Evolutionary conservation across 2,797 vertebrate genomes (phyloP).

Genomic region (Ibycter americanus): DNA sequence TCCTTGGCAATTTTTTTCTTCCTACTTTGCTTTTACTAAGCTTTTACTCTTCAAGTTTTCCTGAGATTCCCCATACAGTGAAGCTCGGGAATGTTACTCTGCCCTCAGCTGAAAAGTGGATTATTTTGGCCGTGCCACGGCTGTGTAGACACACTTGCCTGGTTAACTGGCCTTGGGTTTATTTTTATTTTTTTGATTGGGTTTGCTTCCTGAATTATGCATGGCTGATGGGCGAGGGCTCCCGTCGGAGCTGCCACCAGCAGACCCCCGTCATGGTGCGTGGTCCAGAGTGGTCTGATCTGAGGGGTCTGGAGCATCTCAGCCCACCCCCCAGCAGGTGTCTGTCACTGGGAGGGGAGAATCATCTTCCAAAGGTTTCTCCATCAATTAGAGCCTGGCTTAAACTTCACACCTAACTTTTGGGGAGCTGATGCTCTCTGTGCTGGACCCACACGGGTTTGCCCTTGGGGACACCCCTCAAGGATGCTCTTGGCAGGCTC

Average conservation of each 20-base stretch:
- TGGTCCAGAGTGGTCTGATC: not conserved
- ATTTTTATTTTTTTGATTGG: not conserved
- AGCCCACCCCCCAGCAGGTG: not conserved
- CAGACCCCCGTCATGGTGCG: accelerated
- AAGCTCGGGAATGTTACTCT: not conserved
- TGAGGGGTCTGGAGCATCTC: not conserved
- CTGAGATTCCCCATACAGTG: not conserved
- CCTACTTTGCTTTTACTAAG: not conserved
- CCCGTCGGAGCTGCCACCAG: not conserved
- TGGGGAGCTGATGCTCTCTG: not conserved
- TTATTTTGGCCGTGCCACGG: not conserved
- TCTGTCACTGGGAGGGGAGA: not conserved
- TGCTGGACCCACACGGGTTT: accelerated
- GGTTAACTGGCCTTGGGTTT: not conserved
- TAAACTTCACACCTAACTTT: not conserved
- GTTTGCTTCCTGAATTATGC: not conserved
- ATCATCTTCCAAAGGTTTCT: not conserved
- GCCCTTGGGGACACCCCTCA: not conserved
- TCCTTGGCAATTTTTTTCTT: not conserved
- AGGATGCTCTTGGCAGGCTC: not conserved
- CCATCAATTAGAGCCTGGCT: not conserved
- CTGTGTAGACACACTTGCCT: not conserved
- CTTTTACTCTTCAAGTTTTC: not conserved
- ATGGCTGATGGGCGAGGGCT: accelerated
- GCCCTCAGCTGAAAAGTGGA: not conserved